Evolutionary conservation across 2,113 vertebrate species (phyloP), one percentile per base, ranked within the genome.

Genomic region (Dipodomys merriami): DNA sequence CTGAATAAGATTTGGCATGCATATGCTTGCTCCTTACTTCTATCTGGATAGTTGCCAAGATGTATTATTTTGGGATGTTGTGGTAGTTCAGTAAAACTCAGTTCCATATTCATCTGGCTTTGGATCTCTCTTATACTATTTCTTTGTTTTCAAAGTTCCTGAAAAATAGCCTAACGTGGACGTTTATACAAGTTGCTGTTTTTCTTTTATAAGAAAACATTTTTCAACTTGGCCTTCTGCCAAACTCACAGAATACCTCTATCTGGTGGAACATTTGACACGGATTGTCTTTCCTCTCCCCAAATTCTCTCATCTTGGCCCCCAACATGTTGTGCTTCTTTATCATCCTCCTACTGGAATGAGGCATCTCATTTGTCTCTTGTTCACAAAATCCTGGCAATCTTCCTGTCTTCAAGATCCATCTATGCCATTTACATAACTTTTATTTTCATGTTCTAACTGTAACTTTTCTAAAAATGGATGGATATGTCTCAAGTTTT

Each of bases 51-150:
- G 53, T 91, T 91, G 81, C 10, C 64, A 78, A 82, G 53, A 73
- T 77, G 67, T 90, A 85, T 81, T 76, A 77, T 74, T 88, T 80
- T 53, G 83, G 83, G 53, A 82, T 86, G 19, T 44, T 82, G 57
- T 67, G 23, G 5, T 27, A 83, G 65, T 30, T 89, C 60, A 86
- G 23, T 79, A 88, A 77, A 85, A 39, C 67, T 85, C 46, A 83
- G 18, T 44, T 20, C 23, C 15, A 71, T 62, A 62, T 9, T 68
- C 27, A 65, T 35, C 3, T 27, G 64, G 46, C 18, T 86, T 92
- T 64, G 18, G 84, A 33, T 85, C 57, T 53, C 15, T 49, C 16
- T 69, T 27, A 60, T 39, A 80, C 3, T 7, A 16, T 79, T 6
- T 69, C 16, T 57, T 57, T 16, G 15, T 7, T 76, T 69, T 25